Evolutionary conservation across 2,797 vertebrate species (phyloP).

Genomic region (Argya squamiceps): DNA sequence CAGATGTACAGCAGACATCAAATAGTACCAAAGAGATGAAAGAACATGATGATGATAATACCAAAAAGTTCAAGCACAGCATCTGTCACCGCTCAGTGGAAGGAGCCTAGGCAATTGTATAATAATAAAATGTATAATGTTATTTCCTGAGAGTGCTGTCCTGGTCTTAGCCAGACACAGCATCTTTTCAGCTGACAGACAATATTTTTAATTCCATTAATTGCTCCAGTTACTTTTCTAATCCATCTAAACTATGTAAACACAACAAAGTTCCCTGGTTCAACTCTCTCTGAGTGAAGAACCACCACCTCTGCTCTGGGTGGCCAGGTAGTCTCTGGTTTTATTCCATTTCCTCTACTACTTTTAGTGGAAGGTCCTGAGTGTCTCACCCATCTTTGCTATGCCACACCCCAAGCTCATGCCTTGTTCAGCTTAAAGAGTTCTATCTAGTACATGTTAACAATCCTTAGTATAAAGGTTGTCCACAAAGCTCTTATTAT

Average conservation of each 20-base stretch:
- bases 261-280: not conserved
- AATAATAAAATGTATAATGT: not conserved
- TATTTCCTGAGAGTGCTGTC: not conserved
- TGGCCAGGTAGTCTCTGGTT: not conserved
- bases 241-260: not conserved
- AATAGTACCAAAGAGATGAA: not conserved
- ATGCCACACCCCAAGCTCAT: not conserved
- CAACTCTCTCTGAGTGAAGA: not conserved
- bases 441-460: not conserved
- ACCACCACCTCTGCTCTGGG: accelerated
- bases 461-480: not conserved
- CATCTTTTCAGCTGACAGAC: not conserved
- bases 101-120: not conserved
- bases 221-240: not conserved
- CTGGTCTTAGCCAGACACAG: not conserved
- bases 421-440: not conserved
- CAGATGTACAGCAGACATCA: not conserved
- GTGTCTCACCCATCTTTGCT: not conserved
- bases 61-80: not conserved
- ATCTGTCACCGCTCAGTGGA: not conserved
- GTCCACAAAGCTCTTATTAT: not conserved
- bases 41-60: not conserved
- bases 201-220: not conserved
- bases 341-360: not conserved
- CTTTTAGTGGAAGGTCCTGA: not conserved